A percentile compares a stretch with the other conserved stretches of the same genome.
These are phyloP conservation scores for Euglossa dilemma DNA, from an alignment of 1,140 invertebrate genomes.

Conservation along the genomic window DNA sequence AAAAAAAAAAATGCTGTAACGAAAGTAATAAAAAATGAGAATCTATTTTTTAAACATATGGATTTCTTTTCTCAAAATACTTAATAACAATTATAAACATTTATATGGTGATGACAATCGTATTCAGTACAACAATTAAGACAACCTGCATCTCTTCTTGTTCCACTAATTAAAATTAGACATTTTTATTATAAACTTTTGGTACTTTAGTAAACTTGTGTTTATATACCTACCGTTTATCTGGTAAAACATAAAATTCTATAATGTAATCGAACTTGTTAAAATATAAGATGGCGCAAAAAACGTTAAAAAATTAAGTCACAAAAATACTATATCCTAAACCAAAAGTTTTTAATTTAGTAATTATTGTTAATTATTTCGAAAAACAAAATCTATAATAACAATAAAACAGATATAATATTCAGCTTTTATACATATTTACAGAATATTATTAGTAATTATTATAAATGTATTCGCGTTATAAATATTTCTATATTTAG, in stretches of 20 bases:
- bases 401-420: background rate
- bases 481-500: background rate
- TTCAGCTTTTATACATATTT: conserved; percentile 30
- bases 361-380: conserved; percentile 4
- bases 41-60: background rate
- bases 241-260: background rate
- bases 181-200: background rate
- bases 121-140: background rate
- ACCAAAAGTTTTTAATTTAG: background rate
- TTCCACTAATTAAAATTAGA: background rate
- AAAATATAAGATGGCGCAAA: background rate
- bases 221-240: background rate
- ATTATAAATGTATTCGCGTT: background rate
- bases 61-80: background rate
- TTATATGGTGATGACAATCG: background rate
- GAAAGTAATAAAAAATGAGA: conserved; percentile 13
- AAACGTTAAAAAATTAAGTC: background rate
- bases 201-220: background rate
- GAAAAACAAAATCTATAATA: background rate
- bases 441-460: conserved; percentile 7
- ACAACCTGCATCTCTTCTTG: background rate
- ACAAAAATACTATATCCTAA: background rate
- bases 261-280: background rate
- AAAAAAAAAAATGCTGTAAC: background rate
- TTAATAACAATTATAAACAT: conserved; percentile 33